phyloP scores from a whole-genome alignment of 1,140 invertebrate species.

The Ganaspis sp. region DNA sequence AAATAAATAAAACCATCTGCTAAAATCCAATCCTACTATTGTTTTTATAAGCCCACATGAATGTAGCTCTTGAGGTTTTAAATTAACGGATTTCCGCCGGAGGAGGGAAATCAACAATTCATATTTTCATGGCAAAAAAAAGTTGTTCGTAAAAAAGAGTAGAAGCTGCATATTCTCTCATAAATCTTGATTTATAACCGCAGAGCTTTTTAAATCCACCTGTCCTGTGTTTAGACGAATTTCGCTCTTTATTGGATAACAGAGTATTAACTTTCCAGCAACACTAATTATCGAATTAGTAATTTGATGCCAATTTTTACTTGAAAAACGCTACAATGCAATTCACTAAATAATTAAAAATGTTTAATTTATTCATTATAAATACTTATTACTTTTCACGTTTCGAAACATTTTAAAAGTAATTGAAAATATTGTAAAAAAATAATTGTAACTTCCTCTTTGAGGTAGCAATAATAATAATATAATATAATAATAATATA shows the following conservation, averaged over 20 bases:
- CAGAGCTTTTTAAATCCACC: constrained; percentile 4
- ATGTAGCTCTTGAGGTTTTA: not conserved
- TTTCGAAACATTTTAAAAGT: too few relatives aligned
- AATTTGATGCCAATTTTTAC: too few relatives aligned
- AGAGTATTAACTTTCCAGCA: not conserved
- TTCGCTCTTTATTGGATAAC: not conserved
- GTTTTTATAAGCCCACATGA: constrained; percentile 1
- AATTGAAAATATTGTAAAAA: too few relatives aligned
- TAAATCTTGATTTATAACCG: constrained; percentile 17
- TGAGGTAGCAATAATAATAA: too few relatives aligned
- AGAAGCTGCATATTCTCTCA: not conserved
- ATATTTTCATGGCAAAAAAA: constrained; percentile 5
- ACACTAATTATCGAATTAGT: too few relatives aligned
- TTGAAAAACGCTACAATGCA: too few relatives aligned
- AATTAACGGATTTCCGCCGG: constrained; percentile 17
- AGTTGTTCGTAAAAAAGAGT: not conserved
- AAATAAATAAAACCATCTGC: not conserved
- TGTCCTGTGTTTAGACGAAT: not conserved
- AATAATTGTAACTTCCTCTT: too few relatives aligned
- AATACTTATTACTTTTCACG: too few relatives aligned
- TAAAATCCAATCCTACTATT: not conserved
- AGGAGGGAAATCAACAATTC: not conserved
- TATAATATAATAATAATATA: too few relatives aligned
- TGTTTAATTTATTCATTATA: too few relatives aligned
- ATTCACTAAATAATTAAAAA: too few relatives aligned